Percentiles rank a stretch among this genome's conserved stretches.
These are phyloP conservation scores for Malurus alboscapulatus DNA, from an alignment of 2,113 vertebrate species.

Conservation along the genomic window DNA sequence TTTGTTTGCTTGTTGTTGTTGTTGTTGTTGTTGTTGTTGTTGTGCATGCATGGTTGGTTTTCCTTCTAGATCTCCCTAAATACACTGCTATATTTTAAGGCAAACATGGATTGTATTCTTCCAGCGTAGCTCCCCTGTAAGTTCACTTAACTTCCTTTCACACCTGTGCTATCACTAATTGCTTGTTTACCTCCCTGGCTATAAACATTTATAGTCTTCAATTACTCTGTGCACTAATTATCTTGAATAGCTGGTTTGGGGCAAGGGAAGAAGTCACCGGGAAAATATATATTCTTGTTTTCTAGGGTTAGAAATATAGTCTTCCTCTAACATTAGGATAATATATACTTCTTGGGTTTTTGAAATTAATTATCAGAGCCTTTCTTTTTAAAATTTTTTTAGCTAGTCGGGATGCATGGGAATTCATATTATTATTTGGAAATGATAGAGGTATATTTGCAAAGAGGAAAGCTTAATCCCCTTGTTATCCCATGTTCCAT, in stretches of 20 bases:
- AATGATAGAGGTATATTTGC: background rate
- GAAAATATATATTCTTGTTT: background rate
- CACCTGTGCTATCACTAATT: slow-evolving; percentile 49
- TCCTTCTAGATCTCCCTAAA: background rate
- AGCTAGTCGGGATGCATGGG: background rate
- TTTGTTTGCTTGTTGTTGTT: too few relatives aligned
- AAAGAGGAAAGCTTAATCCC: background rate
- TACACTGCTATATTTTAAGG: background rate
- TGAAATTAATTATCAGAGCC: background rate
- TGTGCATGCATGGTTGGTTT: background rate
- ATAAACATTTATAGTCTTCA: slow-evolving; percentile 35
- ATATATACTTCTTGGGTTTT: background rate
- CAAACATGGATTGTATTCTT: background rate
- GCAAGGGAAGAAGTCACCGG: background rate
- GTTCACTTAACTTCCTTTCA: slow-evolving; percentile 8
- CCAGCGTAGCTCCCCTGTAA: background rate
- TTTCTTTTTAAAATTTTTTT: too few relatives aligned
- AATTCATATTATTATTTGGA: background rate
- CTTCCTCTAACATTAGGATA: background rate
- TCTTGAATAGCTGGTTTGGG: slow-evolving; percentile 32
- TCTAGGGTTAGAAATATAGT: background rate
- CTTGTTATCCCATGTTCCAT: background rate
- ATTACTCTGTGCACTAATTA: slow-evolving; percentile 41
- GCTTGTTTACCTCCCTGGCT: slow-evolving; percentile 29
- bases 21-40: background rate